These are phyloP conservation scores for Nasua narica DNA, from an alignment of 2,797 vertebrate species.

Conservation along the genomic window DNA sequence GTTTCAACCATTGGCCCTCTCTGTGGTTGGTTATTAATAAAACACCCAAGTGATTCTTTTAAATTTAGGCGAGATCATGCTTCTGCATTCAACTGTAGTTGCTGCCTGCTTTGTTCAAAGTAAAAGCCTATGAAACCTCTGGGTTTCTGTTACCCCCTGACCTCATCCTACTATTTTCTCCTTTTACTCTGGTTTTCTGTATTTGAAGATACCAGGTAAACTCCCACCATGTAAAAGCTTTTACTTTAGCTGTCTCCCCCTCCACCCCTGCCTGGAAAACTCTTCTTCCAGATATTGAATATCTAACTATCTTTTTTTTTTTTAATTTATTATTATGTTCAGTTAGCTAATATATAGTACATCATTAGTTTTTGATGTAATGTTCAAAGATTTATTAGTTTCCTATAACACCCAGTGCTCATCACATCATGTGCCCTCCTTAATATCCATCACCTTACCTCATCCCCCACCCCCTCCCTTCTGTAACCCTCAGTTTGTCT, in stretches of 20 bases:
- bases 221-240: neutral
- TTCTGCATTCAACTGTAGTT: neutral
- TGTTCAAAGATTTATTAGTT: no score
- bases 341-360: no score
- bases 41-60: neutral
- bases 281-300: neutral
- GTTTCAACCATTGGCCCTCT: neutral
- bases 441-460: no score
- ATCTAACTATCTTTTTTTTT: neutral
- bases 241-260: neutral
- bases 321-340: no score
- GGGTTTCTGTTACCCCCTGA: neutral
- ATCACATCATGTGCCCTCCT: no score
- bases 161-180: neutral
- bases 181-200: neutral
- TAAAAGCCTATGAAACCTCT: neutral
- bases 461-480: no score
- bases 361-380: no score
- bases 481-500: no score
- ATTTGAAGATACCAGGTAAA: neutral
- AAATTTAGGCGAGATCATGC: neutral
- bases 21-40: neutral
- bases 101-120: neutral
- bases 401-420: no score
- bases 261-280: neutral